Conservation (phyloP, 1,140 invertebrate species). For the Heliconius melpomene region DNA sequence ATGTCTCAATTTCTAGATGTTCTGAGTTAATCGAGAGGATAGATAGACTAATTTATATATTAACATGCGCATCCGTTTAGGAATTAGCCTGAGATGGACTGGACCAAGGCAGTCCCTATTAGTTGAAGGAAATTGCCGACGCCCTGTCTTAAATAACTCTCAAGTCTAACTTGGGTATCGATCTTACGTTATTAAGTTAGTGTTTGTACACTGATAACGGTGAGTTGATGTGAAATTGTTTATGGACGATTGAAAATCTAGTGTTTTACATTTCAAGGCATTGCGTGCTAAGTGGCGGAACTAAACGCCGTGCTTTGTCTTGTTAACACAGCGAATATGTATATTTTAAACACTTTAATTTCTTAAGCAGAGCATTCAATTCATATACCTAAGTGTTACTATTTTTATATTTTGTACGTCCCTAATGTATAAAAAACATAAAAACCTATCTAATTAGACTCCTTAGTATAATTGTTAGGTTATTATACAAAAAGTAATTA, state of each 20-base stretch:
- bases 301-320: too few relatives aligned
- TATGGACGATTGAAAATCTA: not conserved
- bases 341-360: too few relatives aligned
- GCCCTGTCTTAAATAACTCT: constrained; percentile 47
- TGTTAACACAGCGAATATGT: too few relatives aligned
- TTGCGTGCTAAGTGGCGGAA: too few relatives aligned
- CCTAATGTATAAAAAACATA: too few relatives aligned
- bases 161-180: constrained; percentile 26
- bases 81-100: constrained; percentile 45
- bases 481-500: not conserved
- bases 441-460: too few relatives aligned
- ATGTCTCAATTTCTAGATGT: constrained; percentile 19
- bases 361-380: too few relatives aligned
- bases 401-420: too few relatives aligned
- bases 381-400: too few relatives aligned
- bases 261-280: not conserved
- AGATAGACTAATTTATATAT: constrained; percentile 45
- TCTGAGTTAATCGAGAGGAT: constrained; percentile 27
- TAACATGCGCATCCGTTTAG: constrained; percentile 47
- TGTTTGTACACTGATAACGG: constrained; percentile 13
- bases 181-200: constrained; percentile 15
- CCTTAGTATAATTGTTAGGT: not conserved
- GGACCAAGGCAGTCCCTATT: constrained; percentile 43
- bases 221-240: not conserved
- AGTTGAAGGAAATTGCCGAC: constrained; percentile 50